Evolutionary conservation across 2,113 vertebrate species (phyloP).

Genomic region (Bostrychus sinensis): DNA sequence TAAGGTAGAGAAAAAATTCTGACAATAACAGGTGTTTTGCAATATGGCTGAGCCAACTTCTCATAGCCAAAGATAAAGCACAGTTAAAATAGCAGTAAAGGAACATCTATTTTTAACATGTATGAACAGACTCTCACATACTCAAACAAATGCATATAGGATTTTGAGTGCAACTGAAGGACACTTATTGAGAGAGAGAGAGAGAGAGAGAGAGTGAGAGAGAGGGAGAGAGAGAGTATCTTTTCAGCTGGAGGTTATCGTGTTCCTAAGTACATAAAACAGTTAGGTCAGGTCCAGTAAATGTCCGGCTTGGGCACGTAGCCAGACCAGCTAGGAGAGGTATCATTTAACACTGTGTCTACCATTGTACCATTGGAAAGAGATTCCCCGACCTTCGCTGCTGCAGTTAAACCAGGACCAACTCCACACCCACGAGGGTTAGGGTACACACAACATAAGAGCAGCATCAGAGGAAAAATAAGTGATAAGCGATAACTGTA

Average conservation of each 20-base stretch:
- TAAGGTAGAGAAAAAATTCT: no score
- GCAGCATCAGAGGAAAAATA: background rate
- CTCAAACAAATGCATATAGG: background rate
- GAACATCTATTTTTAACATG: constrained; percentile 2
- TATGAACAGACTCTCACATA: background rate
- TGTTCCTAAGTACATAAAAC: constrained; percentile 6
- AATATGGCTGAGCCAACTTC: background rate
- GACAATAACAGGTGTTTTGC: no score
- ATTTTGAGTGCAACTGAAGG: background rate
- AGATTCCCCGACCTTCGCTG: constrained; percentile 56
- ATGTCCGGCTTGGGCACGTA: constrained; percentile 13
- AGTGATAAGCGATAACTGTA: no score
- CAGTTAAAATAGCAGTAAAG: background rate
- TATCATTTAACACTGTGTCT: constrained; percentile 56
- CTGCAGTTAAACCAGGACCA: background rate
- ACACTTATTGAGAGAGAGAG: background rate
- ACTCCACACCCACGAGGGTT: constrained; percentile 9
- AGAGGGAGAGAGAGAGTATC: background rate
- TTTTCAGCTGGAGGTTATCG: constrained; percentile 1
- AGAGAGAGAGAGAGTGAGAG: background rate
- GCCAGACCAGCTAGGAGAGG: constrained; percentile 6
- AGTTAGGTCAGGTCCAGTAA: constrained; percentile 15
- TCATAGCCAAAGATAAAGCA: background rate
- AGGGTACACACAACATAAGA: no score
- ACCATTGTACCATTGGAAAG: constrained; percentile 36